Evolutionary conservation across 2,888 invertebrate genomes (phyloP).

Genomic region (Tipula helvola): DNA sequence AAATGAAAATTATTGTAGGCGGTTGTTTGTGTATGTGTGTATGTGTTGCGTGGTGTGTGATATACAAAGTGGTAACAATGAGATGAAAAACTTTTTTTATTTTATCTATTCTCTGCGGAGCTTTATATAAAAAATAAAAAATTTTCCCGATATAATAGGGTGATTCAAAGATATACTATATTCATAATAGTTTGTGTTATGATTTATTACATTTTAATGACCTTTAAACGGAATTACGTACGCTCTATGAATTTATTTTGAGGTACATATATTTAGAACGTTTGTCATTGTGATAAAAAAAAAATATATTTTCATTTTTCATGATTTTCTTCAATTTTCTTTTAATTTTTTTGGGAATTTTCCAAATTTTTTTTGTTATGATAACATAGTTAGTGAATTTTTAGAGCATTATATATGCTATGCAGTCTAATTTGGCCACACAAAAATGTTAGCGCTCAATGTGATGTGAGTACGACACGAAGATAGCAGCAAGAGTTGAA

Average conservation of each 20-base stretch:
- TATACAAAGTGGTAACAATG: not conserved
- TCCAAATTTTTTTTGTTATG: not conserved
- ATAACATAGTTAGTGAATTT: too few species aligned
- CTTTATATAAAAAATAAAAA: not conserved
- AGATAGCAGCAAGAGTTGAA: too few species aligned
- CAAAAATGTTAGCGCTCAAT: too few species aligned
- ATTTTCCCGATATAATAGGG: not conserved
- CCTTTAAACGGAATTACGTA: not conserved
- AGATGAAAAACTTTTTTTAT: not conserved
- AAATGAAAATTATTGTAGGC: not conserved
- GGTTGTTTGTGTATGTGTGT: not conserved
- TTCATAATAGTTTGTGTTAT: not conserved
- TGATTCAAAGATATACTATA: not conserved
- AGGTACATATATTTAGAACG: not conserved
- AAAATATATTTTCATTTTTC: not conserved
- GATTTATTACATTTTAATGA: slow-evolving; percentile 4
- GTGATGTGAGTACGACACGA: too few species aligned
- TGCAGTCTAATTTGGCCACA: too few species aligned
- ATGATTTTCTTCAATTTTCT: not conserved
- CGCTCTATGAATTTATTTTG: not conserved
- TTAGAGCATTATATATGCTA: too few species aligned
- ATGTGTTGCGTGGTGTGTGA: not conserved
- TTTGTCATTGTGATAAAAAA: not conserved
- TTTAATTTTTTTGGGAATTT: not conserved
- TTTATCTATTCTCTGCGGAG: not conserved